phyloP scores from a whole-genome alignment of 2,888 invertebrate species.

The Parochlus steinenii region DNA sequence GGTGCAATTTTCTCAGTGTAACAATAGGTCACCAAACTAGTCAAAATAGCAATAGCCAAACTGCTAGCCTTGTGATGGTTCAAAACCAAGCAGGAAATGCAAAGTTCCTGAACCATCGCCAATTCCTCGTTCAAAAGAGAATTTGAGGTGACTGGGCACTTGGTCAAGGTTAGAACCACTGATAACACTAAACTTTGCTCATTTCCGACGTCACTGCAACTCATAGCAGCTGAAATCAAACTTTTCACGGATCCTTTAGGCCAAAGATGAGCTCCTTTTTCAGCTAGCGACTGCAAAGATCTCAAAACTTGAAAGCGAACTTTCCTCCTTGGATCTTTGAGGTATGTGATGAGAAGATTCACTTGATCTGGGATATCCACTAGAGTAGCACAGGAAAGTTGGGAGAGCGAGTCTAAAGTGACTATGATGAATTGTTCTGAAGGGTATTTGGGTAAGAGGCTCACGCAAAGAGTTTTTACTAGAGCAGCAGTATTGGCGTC shows the following conservation, averaged over 20 bases:
- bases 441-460: slow-evolving; percentile 59
- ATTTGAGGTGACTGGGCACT: slow-evolving; percentile 28
- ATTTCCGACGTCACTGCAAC: slow-evolving; percentile 21
- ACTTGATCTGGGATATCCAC: slow-evolving; percentile 85
- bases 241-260: slow-evolving; percentile 36
- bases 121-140: slow-evolving; percentile 25
- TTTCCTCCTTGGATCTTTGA: slow-evolving; percentile 51
- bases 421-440: slow-evolving; percentile 64
- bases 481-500: slow-evolving; percentile 43
- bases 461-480: slow-evolving; percentile 56
- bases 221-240: slow-evolving; percentile 24
- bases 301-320: slow-evolving; percentile 51
- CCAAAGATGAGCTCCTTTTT: slow-evolving; percentile 65
- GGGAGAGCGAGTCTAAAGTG: slow-evolving; percentile 72
- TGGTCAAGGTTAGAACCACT: slow-evolving; percentile 25
- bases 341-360: slow-evolving; percentile 43
- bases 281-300: slow-evolving; percentile 50
- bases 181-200: slow-evolving; percentile 28
- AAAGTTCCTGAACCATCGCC: slow-evolving; percentile 23
- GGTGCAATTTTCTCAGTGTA: slow-evolving; percentile 16
- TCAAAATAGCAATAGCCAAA: slow-evolving; percentile 27
- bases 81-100: slow-evolving; percentile 25
- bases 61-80: slow-evolving; percentile 26
- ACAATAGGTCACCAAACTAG: slow-evolving; percentile 21
- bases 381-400: slow-evolving; percentile 73